Evolutionary conservation across 2,113 vertebrate genomes (phyloP).

Genomic region (Symphodus melops): DNA sequence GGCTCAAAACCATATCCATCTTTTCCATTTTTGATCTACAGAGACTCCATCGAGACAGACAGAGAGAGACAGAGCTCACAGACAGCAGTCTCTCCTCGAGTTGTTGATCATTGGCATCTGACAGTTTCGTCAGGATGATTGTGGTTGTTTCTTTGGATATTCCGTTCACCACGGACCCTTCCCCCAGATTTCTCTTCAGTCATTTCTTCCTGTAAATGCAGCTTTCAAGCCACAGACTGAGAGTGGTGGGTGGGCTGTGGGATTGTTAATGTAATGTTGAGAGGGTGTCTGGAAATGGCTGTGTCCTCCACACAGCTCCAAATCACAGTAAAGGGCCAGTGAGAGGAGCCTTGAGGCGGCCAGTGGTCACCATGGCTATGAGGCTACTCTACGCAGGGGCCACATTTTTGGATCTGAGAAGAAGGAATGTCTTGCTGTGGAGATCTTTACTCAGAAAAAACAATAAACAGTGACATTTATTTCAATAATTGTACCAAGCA

Average conservation of each 20-base stretch:
- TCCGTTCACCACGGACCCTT: constrained; percentile 46
- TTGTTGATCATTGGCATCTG: constrained; percentile 48
- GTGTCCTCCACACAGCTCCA: constrained; percentile 44
- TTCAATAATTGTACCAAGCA: background rate
- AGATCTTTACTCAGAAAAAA: background rate
- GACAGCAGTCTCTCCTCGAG: constrained; percentile 16
- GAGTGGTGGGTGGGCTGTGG: constrained; percentile 66
- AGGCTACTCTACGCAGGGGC: constrained; percentile 8
- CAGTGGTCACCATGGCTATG: constrained; percentile 29
- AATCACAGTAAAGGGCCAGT: constrained; percentile 46
- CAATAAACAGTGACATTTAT: background rate
- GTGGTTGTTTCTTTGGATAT: constrained; percentile 53
- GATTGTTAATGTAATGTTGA: constrained; percentile 52
- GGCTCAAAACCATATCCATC: constrained; percentile 27
- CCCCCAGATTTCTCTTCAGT: constrained; percentile 46
- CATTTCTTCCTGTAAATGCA: constrained; percentile 60
- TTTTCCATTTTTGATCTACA: constrained; percentile 43
- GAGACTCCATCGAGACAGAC: constrained; percentile 19
- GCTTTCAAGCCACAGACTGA: constrained; percentile 54
- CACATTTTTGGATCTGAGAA: constrained; percentile 25
- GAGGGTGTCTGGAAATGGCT: constrained; percentile 53
- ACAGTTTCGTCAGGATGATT: constrained; percentile 47
- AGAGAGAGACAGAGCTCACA: background rate
- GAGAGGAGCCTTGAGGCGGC: constrained; percentile 33
- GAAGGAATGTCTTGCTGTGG: constrained; percentile 8